Base-by-base conservation (phyloP, 1,140 invertebrate genomes). In the Zaprionus camerounensis region DNA sequence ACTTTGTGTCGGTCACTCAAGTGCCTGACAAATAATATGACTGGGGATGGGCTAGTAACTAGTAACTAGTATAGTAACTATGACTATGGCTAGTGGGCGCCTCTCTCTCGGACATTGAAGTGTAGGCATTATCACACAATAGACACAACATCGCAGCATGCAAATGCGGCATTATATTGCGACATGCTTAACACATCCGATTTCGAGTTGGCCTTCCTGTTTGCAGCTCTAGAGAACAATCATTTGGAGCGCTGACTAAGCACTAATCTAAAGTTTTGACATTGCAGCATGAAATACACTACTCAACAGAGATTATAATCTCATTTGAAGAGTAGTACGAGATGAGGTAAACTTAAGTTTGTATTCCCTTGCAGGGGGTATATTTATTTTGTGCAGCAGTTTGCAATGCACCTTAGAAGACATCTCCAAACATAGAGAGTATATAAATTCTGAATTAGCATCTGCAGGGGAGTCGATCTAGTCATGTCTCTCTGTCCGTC, bases 11-110 rank as follows among this genome's bases (percentile, higher is more conserved):
- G 11, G 41, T 24, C 22, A 66, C 57, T 72, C 62, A 24, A 86
- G 84, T 83, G 73, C 28, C 76, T 73, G 51, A 63, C 83, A 86
- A 80, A 86, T 71, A 83, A 44, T 76, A 55, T 36, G 46, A 53
- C 61, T 62, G 17, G 56, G 49, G 26, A 26, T 49, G 31, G 28
- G 17, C 53, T 17, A 36, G 17, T 20, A 31, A 34, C 41, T 46
- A 46, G 41, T 38, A 15, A 34, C 41, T 46, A 46, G 41, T 38
- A 15, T 15, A 13, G 13, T 15, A 38, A 38, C 36, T 38, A 15
- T 1, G 36, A 38, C 36, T 15, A 38, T 5, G 36, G 12, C 13
- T 15, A 38, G 36, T 15, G 36, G 36, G 36, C n/a, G 15, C 17
- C 41, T 46, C 56, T 58, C 24, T 58, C 24, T 62, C 34, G 57